Percentiles rank a stretch among this genome's conserved stretches.
Conservation (phyloP, 37 sponge, comb jelly and placozoan species). For the Hormiphora californensis region DNA sequence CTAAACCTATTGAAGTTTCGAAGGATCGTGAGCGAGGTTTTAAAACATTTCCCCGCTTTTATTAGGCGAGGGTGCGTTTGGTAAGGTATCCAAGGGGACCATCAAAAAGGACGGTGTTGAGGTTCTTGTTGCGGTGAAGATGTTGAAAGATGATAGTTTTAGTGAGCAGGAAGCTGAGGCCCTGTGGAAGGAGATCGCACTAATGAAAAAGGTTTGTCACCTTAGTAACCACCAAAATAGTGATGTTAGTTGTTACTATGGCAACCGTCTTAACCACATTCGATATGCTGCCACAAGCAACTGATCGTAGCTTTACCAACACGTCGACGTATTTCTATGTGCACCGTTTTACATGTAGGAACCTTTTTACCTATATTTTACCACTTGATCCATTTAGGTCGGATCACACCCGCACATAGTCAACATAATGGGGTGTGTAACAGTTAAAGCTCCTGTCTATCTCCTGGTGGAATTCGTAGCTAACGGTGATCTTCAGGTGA, state of each 20-base stretch:
- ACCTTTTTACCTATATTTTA: no score
- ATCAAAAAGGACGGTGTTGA: background rate
- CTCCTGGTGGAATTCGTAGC: slow-evolving; percentile 42
- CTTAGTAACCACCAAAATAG: no score
- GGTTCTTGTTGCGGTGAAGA: slow-evolving; percentile 18
- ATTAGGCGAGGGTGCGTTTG: slow-evolving; percentile 53
- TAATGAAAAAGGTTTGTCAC: slow-evolving; percentile 45
- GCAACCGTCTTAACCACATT: no score
- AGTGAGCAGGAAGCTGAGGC: slow-evolving; percentile 45
- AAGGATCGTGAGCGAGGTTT: no score
- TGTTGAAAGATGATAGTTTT: slow-evolving; percentile 14
- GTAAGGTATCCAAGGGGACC: slow-evolving; percentile 29
- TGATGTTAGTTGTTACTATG: no score
- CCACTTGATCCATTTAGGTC: no score
- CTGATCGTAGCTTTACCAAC: no score
- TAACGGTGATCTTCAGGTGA: slow-evolving; percentile 34
- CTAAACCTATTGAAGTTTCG: no score
- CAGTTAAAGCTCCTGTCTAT: slow-evolving; percentile 24
- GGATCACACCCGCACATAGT: slow-evolving; percentile 50
- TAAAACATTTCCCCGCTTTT: no score
- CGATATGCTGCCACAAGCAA: no score
- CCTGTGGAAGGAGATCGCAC: slow-evolving; percentile 26
- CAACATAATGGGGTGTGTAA: slow-evolving; percentile 39
- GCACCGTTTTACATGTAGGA: no score
- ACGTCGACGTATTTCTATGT: no score